Evolutionary conservation across 2,888 invertebrate species (phyloP), one percentile per base, ranked within the genome.

Genomic region (Penaeus monodon): DNA sequence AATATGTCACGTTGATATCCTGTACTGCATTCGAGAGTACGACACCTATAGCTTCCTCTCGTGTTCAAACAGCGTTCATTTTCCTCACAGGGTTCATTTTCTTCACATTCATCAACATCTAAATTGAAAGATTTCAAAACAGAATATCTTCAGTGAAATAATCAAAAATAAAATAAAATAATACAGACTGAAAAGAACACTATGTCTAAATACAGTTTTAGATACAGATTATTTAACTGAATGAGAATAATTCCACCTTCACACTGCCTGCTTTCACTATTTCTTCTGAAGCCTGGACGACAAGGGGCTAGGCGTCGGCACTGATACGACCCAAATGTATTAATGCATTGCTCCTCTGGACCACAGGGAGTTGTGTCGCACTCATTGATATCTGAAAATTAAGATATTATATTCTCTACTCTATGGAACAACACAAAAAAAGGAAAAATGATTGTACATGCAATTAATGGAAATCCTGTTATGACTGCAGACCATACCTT

Each of bases 31-130:
- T 93, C 92, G 12, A 64, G 27, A 22, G 33, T 74, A 64, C 81
- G 63, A 91, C 96, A 96, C 1, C 92, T 91, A 91, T 94, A 96
- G 85, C 95, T 95, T 10, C 96, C 96, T 27, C 93, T 91, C 0
- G 94, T 95, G 91, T 97, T 97, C 14, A 93, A 92, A 91, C 97
- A 97, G 22, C 93, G 92, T 91, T 96, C 95, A 91, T 94, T 94
- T 78, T 94, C 93, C 83, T 94, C 94, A 76, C 90, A 91, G 91
- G 44, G 91, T 91, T 81, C 93, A 29, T 79, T 70, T 33, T 85
- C 70, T 29, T 27, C 68, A 90, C 96, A 96, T 91, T 96, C 96
- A 91, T 96, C 93, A 81, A 96, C 93, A 92, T 96, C 96, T 92
- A 89, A 17, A 57, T 57, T 0, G 57, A 44, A n/a, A 81, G 66